Percentiles rank a stretch among this genome's conserved stretches.
Evolutionary conservation across 1,140 invertebrate species (phyloP).

Genomic region (Metopolophium dirhodum): DNA sequence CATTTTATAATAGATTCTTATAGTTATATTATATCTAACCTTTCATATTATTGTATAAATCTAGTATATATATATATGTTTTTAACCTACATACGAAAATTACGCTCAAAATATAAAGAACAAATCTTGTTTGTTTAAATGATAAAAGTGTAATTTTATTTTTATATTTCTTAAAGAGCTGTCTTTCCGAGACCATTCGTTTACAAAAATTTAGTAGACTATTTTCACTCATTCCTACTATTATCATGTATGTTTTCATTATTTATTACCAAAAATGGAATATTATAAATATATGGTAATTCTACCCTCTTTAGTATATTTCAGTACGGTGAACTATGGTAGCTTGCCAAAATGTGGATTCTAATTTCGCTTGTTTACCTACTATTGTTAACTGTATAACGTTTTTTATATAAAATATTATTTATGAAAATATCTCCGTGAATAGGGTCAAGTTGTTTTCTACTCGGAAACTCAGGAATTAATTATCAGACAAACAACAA

Average conservation of each 20-base stretch:
- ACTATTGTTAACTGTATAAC: constrained; percentile 10
- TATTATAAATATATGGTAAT: background rate
- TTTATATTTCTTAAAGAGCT: background rate
- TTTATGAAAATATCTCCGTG: background rate
- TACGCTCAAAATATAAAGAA: background rate
- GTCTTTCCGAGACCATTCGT: background rate
- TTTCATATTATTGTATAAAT: background rate
- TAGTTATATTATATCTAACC: background rate
- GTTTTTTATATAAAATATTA: background rate
- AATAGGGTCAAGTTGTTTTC: background rate
- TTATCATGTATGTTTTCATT: background rate
- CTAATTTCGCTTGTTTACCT: constrained; percentile 11
- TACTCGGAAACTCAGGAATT: background rate
- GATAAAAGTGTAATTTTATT: background rate
- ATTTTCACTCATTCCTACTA: background rate
- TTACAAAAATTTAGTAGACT: background rate
- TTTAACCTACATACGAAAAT: background rate
- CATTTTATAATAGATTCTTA: background rate
- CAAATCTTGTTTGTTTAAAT: background rate
- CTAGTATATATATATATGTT: background rate
- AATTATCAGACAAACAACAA: background rate
- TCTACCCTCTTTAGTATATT: background rate
- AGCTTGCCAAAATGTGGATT: constrained; percentile 2
- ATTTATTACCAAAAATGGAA: background rate
- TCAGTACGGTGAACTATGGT: background rate